Base-by-base conservation (phyloP, 1,140 invertebrate genomes). In the Steinernema feltiae region DNA sequence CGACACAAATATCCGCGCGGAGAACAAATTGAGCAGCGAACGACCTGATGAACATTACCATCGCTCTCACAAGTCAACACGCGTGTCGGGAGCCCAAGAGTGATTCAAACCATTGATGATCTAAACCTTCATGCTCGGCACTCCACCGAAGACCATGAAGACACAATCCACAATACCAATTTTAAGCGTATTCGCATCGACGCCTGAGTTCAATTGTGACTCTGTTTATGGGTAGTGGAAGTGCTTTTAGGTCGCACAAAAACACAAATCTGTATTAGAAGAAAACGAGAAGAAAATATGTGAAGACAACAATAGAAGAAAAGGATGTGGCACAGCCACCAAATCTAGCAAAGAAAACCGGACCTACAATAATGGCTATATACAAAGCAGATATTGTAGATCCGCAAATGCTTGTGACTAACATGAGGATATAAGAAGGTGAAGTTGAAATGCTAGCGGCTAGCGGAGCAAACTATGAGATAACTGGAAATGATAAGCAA, bases 181-280 rank as follows among this genome's bases (percentile, higher is more conserved):
- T n/a, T 63, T 27, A 7, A 17, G 53, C 53, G 53, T 63, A 17
- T n/a, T 63, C 53, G 7, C 53, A 63, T 63, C 53, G 53, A 63
- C 53, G 53, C 53, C 7, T 15, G 53, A 46, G 41, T 46, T n/a
- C n/a, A 12, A 12, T 46, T 15, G 24, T 15, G 24, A 63, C 24
- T 63, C 53, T 63, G 2, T 63, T 63, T 17, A 63, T 63, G 7
- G 53, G 53, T 15, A 63, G 53, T 63, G 53, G 53, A 63, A 63
- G 53, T 27, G 53, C 53, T 63, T 21, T 63, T 21, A 63, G 24
- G 53, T 46, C 41, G 41, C 7, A 46, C 7, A 12, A n/a, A 46
- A n/a, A 12, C 41, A 46, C n/a, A 46, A n/a, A n/a, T n/a, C n/a
- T n/a, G n/a, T n/a, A n/a, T n/a, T n/a, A n/a, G n/a, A n/a, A n/a